A percentile compares a stretch with the other conserved stretches of the same genome.
phyloP scores from a whole-genome alignment of 2,888 invertebrate genomes.

The Drosophila mimetica region DNA sequence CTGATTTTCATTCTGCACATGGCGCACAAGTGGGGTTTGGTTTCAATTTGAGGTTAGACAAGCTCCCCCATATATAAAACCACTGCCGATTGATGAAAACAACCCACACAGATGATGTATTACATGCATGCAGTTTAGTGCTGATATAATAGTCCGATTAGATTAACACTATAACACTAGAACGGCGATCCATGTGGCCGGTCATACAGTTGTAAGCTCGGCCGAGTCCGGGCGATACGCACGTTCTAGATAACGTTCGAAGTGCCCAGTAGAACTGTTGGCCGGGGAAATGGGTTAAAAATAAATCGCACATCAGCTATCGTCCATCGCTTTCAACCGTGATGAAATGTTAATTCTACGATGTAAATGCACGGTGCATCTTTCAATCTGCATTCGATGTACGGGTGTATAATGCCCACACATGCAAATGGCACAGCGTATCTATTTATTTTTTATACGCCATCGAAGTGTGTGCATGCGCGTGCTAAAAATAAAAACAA shows the following conservation, averaged over 20 bases:
- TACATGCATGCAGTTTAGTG: conserved; percentile 36
- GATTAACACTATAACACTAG: conserved; percentile 29
- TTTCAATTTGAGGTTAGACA: conserved; percentile 23
- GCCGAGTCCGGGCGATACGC: conserved; percentile 30
- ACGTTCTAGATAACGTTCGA: conserved; percentile 36
- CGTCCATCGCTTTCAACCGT: conserved; percentile 7
- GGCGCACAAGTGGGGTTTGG: conserved; percentile 4
- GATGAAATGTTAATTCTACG: conserved; percentile 1
- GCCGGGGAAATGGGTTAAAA: conserved; percentile 9
- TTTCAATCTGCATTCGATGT: conserved; percentile 19
- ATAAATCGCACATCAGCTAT: conserved; percentile 11
- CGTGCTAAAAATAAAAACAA: conserved; percentile 50
- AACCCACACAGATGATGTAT: conserved; percentile 31
- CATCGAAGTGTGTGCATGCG: conserved; percentile 29
- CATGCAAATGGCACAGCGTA: conserved; percentile 4
- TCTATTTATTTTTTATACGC: conserved; percentile 18
- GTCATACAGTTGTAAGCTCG: conserved; percentile 27
- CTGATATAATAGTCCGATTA: conserved; percentile 41
- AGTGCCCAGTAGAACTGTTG: conserved; percentile 5
- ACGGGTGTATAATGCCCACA: conserved; percentile 9
- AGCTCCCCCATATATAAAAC: not conserved
- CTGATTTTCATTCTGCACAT: conserved; percentile 20
- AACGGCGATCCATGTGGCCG: conserved; percentile 8
- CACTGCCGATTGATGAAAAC: conserved; percentile 24
- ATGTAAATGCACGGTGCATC: conserved; percentile 17